Evolutionary conservation across 2,888 invertebrate species (phyloP).

Genomic region (Caenorhabditis sinica): DNA sequence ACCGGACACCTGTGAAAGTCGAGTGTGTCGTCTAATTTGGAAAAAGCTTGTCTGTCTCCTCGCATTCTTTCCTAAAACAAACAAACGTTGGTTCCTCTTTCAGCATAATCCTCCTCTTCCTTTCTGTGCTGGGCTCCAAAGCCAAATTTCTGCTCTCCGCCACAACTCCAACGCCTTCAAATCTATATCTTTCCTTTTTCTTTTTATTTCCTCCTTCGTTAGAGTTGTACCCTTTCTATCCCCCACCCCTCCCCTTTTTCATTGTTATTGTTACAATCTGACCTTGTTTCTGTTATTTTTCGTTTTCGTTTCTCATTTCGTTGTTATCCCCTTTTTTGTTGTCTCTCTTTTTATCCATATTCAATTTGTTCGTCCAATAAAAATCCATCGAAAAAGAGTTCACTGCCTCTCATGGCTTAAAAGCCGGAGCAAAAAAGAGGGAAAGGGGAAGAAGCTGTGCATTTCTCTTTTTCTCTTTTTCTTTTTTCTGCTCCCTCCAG

Average conservation of each 20-base stretch:
- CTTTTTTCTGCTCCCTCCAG: slow-evolving; percentile 26
- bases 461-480: slow-evolving; percentile 24
- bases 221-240: slow-evolving; percentile 9
- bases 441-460: slow-evolving; percentile 43
- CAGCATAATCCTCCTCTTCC: slow-evolving; percentile 53
- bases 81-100: slow-evolving; percentile 53
- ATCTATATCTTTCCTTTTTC: slow-evolving; percentile 37
- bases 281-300: slow-evolving; percentile 36
- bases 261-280: slow-evolving; percentile 47
- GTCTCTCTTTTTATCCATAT: slow-evolving; percentile 47
- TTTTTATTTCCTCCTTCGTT: slow-evolving; percentile 43
- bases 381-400: slow-evolving; percentile 21
- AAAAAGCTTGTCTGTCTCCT: slow-evolving; percentile 38
- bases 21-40: slow-evolving; percentile 38
- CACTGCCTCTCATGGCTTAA: slow-evolving; percentile 19
- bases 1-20: slow-evolving; percentile 33
- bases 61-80: slow-evolving; percentile 37
- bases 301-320: slow-evolving; percentile 12
- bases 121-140: slow-evolving; percentile 8
- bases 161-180: slow-evolving; percentile 43
- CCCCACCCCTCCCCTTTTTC: slow-evolving; percentile 2
- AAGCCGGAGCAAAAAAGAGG: slow-evolving; percentile 19
- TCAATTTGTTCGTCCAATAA: slow-evolving; percentile 51
- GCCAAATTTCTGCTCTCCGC: slow-evolving; percentile 5
- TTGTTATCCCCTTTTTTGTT: slow-evolving; percentile 59